These are phyloP conservation scores for Neoseiulus cucumeris DNA, from an alignment of 1,140 invertebrate species.

Conservation along the genomic window DNA sequence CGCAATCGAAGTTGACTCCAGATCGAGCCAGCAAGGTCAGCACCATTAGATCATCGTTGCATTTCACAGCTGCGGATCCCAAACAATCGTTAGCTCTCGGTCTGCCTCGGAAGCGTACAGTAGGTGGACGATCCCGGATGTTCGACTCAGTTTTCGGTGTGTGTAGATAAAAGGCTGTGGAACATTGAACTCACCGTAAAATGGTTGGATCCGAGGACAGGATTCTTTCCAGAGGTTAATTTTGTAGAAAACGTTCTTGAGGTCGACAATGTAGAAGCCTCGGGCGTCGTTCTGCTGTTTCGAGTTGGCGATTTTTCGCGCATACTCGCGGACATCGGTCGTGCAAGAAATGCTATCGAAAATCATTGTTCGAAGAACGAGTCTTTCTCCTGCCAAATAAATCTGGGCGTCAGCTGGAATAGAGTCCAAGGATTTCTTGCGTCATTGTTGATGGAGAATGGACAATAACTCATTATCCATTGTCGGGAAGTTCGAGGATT, in stretches of 20 bases:
- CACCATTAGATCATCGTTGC: slow-evolving; percentile 64
- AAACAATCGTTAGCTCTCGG: neutral
- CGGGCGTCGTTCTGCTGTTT: slow-evolving; percentile 43
- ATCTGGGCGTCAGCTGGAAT: no score
- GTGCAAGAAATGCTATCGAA: slow-evolving; percentile 9
- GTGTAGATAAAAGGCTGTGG: no score
- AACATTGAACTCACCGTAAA: slow-evolving; percentile 48
- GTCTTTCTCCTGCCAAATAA: no score
- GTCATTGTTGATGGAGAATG: no score
- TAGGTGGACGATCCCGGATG: no score
- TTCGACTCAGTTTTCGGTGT: no score
- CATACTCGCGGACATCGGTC: neutral
- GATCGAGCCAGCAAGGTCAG: slow-evolving; percentile 59
- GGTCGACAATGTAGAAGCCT: slow-evolving; percentile 74
- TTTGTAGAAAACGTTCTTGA: slow-evolving; percentile 63
- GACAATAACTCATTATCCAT: no score
- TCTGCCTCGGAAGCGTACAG: neutral
- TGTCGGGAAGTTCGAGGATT: no score
- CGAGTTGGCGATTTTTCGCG: slow-evolving; percentile 12
- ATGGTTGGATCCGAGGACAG: slow-evolving; percentile 67
- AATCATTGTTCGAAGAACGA: neutral
- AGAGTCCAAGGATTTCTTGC: no score
- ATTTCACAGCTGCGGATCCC: slow-evolving; percentile 53
- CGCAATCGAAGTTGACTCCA: slow-evolving; percentile 80
- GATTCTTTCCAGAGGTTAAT: slow-evolving; percentile 55